Evolutionary conservation across 2,797 vertebrate genomes (phyloP), one percentile per base, ranked within the genome.

Genomic region (Vipera ursinii): DNA sequence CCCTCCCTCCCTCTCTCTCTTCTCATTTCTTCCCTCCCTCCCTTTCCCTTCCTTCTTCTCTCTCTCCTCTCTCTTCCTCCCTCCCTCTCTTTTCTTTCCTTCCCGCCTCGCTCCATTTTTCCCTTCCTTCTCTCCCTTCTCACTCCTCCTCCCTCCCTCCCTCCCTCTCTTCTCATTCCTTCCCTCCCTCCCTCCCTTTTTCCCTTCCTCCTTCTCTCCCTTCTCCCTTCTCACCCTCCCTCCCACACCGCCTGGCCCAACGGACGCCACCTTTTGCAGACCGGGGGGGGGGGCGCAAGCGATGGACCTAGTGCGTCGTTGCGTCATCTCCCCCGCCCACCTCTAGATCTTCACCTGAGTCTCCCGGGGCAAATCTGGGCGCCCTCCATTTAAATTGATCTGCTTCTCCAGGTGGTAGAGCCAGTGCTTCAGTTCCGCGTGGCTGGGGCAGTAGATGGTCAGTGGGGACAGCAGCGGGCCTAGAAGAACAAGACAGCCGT

Each of bases 381-480:
- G 98, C 9, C 98, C 98, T 82, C 98, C 98, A 0, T 98, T 98
- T 0, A 98, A 97, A 69, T 99, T 98, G 69, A 98, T 99, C 94
- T 99, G 98, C 93, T 99, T 98, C 91, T 98, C 98, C 89, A 99
- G 97, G 92, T 99, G 98, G 85, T 98, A 98, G 28, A 99, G 98
- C 99, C 99, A 99, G 78, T 96, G 96, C 96, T 97, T 98, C 96
- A 98, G 97, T 96, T 99, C 99, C 0, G 98, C 96, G 95, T 98
- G 98, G 73, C 96, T 98, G 28, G 98, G 96, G 95, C 98, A 99
- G 96, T 99, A 98, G 94, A 99, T 98, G 0, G 99, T 97, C 93
- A 99, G 98, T 6, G 99, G 98, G 92, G 99, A 98, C 4, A 99
- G 98, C 96, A 98, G 98, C 0, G 99, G 98, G 96, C 99, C 99